Evolutionary conservation across 2,888 invertebrate genomes (phyloP), one percentile per base, ranked within the genome.

Genomic region (Yponomeuta sedellus): DNA sequence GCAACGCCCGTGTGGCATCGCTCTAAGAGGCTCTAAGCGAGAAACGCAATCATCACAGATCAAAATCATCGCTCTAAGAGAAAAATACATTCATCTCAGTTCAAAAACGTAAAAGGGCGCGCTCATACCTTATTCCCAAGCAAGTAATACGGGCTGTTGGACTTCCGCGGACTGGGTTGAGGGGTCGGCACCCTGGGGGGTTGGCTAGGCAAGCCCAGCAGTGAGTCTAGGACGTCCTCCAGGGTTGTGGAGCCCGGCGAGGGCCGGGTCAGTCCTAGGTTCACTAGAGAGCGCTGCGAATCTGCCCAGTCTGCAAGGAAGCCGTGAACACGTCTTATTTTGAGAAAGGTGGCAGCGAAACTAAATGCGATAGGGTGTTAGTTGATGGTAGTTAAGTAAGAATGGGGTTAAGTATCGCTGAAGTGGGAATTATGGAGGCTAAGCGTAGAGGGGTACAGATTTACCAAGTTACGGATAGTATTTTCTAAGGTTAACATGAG

Each of bases 171-270:
- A 73, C 92, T 92, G 68, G 90, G 91, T 76, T 91, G 91, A 72
- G 92, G 91, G 92, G 96, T 96, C 76, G 96, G 95, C 80, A 96
- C 95, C 82, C 95, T 93, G 77, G 95, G 94, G 72, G 95, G 93
- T 76, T 89, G 90, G 70, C 89, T 85, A 78, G 97, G 96, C 81
- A 97, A 93, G 80, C 97, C 97, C 87, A 98, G 94, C 74, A 98
- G 94, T 72, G 97, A 97, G 88, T 98, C 97, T 88, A 98, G 93
- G 72, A 98, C 97, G 92, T 98, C 97, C 92, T 98, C 97, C 82
- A 98, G 92, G 72, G 97, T 98, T 69, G 97, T 96, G 74, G 96
- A 96, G 78, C 95, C 94, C 64, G 95, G 95, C 79, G 95, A 95
- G 71, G 94, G 94, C 80, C 93, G 92, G 77, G 93, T 89, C 76